phyloP scores from a whole-genome alignment of 1,140 invertebrate species.

The Tenebrio molitor region DNA sequence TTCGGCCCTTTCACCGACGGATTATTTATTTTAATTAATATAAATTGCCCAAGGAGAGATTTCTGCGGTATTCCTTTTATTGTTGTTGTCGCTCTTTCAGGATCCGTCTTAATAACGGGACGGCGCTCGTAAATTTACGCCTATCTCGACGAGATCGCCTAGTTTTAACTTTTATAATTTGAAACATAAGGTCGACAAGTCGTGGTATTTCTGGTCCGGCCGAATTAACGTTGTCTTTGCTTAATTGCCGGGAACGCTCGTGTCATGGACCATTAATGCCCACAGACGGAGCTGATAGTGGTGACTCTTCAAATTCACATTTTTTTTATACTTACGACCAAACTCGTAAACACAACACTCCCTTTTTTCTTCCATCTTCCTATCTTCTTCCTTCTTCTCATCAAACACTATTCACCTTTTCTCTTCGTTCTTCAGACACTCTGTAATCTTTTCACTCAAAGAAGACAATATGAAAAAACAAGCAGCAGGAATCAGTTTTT shows the following conservation, averaged over 20 bases:
- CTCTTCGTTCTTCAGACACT: no score
- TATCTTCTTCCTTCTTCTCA: no score
- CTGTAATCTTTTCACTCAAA: no score
- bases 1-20: slow-evolving; percentile 42
- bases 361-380: no score
- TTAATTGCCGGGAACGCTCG: slow-evolving; percentile 50
- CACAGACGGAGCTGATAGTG: background rate
- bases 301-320: slow-evolving; percentile 3
- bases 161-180: slow-evolving; percentile 35
- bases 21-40: slow-evolving; percentile 51
- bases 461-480: no score
- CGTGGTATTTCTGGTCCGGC: slow-evolving; percentile 24
- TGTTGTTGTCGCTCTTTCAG: background rate
- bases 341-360: no score
- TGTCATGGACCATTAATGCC: slow-evolving; percentile 28
- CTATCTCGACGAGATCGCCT: slow-evolving; percentile 12
- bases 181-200: slow-evolving; percentile 29
- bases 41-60: slow-evolving; percentile 25
- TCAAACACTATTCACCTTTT: no score
- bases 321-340: slow-evolving; percentile 11
- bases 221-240: slow-evolving; percentile 45
- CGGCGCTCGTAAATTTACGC: slow-evolving; percentile 23
- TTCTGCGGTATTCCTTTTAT: background rate
- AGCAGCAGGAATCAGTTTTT: no score
- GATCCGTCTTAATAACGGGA: slow-evolving; percentile 20